phyloP scores from a whole-genome alignment of 2,888 invertebrate species.

The Sinopyrophorus schimmeli region DNA sequence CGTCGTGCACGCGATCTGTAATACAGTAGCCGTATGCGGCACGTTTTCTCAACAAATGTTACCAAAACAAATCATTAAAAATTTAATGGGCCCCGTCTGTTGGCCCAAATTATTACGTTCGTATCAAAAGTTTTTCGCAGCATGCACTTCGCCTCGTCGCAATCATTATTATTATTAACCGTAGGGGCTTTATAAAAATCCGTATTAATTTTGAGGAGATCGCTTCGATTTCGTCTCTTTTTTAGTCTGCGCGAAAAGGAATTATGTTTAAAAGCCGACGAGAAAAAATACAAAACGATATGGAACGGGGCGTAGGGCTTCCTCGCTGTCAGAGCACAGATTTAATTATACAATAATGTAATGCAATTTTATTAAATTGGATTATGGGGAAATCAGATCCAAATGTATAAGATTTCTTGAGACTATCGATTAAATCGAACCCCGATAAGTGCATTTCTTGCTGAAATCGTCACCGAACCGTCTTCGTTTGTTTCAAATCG shows the following conservation, averaged over 20 bases:
- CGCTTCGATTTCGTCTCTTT: too few relatives aligned
- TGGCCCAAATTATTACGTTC: conserved; percentile 26
- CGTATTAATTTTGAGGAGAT: conserved; percentile 15
- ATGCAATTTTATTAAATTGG: conserved; percentile 41
- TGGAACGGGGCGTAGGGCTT: too few relatives aligned
- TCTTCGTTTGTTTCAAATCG: too few relatives aligned
- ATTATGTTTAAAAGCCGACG: conserved; percentile 1
- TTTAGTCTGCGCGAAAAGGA: conserved; percentile 1
- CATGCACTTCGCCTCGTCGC: conserved; percentile 8
- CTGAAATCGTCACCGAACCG: conserved; percentile 8
- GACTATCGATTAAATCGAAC: conserved; percentile 37
- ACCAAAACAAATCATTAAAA: conserved; percentile 31
- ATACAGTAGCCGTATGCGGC: conserved; percentile 32
- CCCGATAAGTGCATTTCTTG: conserved; percentile 34
- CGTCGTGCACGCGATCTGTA: conserved; percentile 36
- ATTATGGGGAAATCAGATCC: conserved; percentile 35
- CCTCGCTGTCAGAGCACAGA: conserved; percentile 20
- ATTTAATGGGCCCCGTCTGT: conserved; percentile 28
- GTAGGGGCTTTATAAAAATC: conserved; percentile 11
- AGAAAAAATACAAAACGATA: not conserved
- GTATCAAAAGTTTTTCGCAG: conserved; percentile 20
- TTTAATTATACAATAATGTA: conserved; percentile 37
- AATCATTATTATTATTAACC: conserved; percentile 20
- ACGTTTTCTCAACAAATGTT: conserved; percentile 26
- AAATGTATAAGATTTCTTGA: conserved; percentile 37